Percentiles rank a stretch among this genome's conserved stretches.
phyloP scores from a whole-genome alignment of 2,888 invertebrate genomes.

The Apodemia duryi region DNA sequence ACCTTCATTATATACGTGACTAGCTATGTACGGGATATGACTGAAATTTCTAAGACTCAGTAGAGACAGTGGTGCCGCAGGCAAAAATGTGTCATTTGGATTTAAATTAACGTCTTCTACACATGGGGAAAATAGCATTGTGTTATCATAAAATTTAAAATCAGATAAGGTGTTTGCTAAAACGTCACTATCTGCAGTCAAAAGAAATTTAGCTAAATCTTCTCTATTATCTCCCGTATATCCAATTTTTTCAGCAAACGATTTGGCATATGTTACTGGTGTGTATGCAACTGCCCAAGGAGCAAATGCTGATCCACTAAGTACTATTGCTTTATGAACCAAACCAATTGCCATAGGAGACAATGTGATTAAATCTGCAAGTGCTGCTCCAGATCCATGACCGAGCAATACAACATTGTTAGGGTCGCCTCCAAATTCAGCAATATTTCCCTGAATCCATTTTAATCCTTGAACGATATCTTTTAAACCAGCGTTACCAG shows the following conservation, averaged over 20 bases:
- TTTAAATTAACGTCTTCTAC: slow-evolving; percentile 47
- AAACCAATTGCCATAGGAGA: slow-evolving; percentile 47
- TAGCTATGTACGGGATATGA: slow-evolving; percentile 57
- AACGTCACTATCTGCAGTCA: slow-evolving; percentile 39
- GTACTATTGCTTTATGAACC: slow-evolving; percentile 56
- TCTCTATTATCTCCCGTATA: slow-evolving; percentile 41
- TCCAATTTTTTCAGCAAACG: slow-evolving; percentile 45
- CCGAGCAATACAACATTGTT: slow-evolving; percentile 88
- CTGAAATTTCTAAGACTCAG: slow-evolving; percentile 50
- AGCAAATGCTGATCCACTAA: slow-evolving; percentile 60
- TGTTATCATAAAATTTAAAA: slow-evolving; percentile 53
- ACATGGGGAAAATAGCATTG: slow-evolving; percentile 63
- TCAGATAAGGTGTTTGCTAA: slow-evolving; percentile 42
- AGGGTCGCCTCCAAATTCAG: slow-evolving; percentile 86
- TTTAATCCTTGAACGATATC: slow-evolving; percentile 89
- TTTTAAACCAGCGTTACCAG: slow-evolving; percentile 92
- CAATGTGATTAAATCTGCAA: slow-evolving; percentile 62
- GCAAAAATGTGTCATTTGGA: slow-evolving; percentile 45
- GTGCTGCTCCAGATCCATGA: slow-evolving; percentile 85
- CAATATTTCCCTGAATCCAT: slow-evolving; percentile 87
- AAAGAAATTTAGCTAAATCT: slow-evolving; percentile 47
- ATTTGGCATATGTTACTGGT: slow-evolving; percentile 50
- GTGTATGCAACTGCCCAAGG: slow-evolving; percentile 68
- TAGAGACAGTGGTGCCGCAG: slow-evolving; percentile 52
- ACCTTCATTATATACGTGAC: slow-evolving; percentile 59